phyloP scores from a whole-genome alignment of 2,888 invertebrate species.

The Polymixis flavicincta region DNA sequence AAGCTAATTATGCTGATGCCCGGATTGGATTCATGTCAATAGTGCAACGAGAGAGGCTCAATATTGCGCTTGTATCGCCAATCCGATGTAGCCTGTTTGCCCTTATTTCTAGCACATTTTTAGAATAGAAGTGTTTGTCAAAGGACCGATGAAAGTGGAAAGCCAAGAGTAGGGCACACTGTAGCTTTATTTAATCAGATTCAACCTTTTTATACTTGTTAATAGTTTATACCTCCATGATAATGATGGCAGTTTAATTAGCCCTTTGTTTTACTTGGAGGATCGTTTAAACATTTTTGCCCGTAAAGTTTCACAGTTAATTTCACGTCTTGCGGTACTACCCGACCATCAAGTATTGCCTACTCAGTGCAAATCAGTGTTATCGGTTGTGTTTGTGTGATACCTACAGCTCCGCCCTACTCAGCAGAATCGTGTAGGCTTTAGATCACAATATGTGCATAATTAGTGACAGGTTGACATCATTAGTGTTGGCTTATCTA shows the following conservation, averaged over 20 bases:
- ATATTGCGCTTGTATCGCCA: background rate
- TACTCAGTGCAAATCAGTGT: conserved; percentile 23
- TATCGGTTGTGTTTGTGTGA: conserved; percentile 13
- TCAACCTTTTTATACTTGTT: background rate
- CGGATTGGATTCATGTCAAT: background rate
- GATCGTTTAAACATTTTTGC: background rate
- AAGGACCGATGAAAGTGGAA: conserved; percentile 7
- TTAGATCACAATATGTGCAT: conserved; percentile 56
- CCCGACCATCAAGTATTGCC: background rate
- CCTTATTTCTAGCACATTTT: conserved; percentile 18
- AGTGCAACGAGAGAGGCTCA: background rate
- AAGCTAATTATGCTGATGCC: conserved; percentile 5
- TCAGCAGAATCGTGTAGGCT: conserved; percentile 41
- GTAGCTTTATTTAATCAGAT: background rate
- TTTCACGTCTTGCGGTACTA: background rate
- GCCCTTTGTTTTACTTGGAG: background rate
- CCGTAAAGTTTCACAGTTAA: background rate
- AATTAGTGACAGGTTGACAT: conserved; percentile 51
- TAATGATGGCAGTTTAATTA: background rate
- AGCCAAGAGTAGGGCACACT: background rate
- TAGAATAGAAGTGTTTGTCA: background rate
- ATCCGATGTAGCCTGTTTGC: background rate
- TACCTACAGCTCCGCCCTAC: conserved; percentile 11
- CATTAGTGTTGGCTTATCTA: conserved; percentile 47
- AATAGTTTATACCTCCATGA: background rate